phyloP scores from a whole-genome alignment of 2,797 vertebrate species.

The Neosilurus mollespiculum region DNA sequence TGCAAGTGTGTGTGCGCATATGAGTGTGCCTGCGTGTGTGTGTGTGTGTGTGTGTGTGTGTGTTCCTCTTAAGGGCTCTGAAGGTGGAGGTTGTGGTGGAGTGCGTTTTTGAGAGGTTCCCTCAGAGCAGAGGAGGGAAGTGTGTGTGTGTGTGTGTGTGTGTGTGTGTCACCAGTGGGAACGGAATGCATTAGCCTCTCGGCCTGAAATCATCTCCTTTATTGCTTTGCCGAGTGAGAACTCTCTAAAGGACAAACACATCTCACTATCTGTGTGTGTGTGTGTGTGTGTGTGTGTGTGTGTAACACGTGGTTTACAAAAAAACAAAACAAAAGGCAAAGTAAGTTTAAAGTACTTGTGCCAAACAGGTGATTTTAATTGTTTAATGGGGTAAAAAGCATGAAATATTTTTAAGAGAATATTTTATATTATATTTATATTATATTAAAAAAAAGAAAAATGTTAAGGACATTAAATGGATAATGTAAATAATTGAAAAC shows the following conservation, averaged over 20 bases:
- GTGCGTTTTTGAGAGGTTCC: slow-evolving; percentile 4
- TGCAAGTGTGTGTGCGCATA: slow-evolving; percentile 43
- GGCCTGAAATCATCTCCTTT: slow-evolving; percentile 12
- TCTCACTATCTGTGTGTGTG: slow-evolving; percentile 2
- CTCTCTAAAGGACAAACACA: slow-evolving; percentile 25
- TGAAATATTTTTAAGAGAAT: too few species aligned
- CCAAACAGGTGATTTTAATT: neutral
- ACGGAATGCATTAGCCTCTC: slow-evolving; percentile 19
- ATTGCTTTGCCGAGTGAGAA: slow-evolving; percentile 26
- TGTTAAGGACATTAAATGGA: too few species aligned
- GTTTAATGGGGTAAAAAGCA: neutral
- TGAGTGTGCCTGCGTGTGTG: neutral
- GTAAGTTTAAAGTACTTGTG: neutral
- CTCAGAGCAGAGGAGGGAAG: neutral
- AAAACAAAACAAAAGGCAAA: neutral
- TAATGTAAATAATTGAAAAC: too few species aligned
- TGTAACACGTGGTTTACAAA: neutral
- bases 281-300: neutral
- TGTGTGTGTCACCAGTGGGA: slow-evolving; percentile 28
- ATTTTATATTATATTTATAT: too few species aligned
- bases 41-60: slow-evolving; percentile 50
- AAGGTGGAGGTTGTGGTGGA: neutral
- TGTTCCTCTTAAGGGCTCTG: slow-evolving; percentile 9
- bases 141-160: neutral
- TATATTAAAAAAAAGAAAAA: too few species aligned